Percentiles rank a stretch among this genome's conserved stretches.
Evolutionary conservation across 2,797 vertebrate genomes (phyloP).

Genomic region (Sebastes oblongus): DNA sequence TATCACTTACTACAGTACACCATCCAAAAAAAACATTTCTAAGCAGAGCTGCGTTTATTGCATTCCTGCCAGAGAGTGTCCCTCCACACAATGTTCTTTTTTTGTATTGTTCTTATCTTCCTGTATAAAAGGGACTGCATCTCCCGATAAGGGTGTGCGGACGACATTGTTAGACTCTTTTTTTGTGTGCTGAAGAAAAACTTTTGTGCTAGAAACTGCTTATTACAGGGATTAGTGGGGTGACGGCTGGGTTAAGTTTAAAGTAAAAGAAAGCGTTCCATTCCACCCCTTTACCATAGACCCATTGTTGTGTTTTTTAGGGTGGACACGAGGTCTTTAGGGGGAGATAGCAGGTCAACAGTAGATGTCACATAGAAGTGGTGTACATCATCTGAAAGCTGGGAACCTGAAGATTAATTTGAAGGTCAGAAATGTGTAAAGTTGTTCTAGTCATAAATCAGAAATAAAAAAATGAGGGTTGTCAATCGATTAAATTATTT

Average conservation of each 20-base stretch:
- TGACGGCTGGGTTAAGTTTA: background rate
- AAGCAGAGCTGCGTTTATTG: background rate
- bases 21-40: background rate
- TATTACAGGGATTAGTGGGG: background rate
- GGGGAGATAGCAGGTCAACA: background rate
- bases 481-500: too few relatives aligned
- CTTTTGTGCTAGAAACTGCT: background rate
- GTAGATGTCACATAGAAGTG: background rate
- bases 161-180: background rate
- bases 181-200: background rate
- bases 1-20: background rate
- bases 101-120: slow-evolving; percentile 4
- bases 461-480: too few relatives aligned
- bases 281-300: background rate
- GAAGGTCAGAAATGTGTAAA: background rate
- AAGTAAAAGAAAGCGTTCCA: background rate
- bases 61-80: background rate
- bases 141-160: background rate
- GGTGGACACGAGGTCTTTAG: background rate
- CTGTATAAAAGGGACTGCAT: slow-evolving; percentile 3
- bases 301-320: background rate
- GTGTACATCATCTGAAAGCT: background rate
- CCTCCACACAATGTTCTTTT: background rate
- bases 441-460: background rate
- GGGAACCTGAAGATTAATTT: background rate